Base-by-base conservation (phyloP, 2,797 vertebrate genomes). In the Psittacula echo region DNA sequence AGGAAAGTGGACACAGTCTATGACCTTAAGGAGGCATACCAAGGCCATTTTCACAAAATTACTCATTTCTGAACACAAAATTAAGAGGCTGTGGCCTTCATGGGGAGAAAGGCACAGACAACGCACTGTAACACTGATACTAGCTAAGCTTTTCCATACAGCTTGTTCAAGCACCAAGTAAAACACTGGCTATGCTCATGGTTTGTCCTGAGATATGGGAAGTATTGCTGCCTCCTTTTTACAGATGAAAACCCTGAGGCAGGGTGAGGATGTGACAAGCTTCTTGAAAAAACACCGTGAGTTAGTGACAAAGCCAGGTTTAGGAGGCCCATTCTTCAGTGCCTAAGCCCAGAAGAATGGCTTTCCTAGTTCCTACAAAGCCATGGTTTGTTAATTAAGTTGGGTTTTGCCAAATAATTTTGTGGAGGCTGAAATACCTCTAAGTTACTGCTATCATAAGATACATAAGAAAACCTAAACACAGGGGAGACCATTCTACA, bases 371-470 rank as follows among this genome's bases (percentile, higher is more conserved):
- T 95, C 42, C 39, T 51, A 18, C 32, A 82, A 68, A 68, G 18
- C 21, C 20, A 10, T 6, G 8, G 3, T 24, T 78, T 82, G 13
- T 62, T 70, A 73, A 34, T 81, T 53, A 18, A 15, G 14, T 32
- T 70, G 23, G 51, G 78, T 92, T 95, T 94, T 79, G 47, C 24
- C 67, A 79, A 87, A 82, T 76, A 47, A 11, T 3, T 65, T 61
- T 73, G 68, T 27, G 14, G 29, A 62, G 66, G 26, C 7, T 77
- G 50, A 89, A 90, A 50, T 76, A 26, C 26, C 32, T 48, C 51
- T 4, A 8, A 3, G 1, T 79, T 66, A 44, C 39, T 58, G 12
- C 15, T 61, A 15, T 58, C 16, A 13, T 48, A 54, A 62, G n/a
- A 53, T 29, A 75, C 32, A 32, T 29, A n/a, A 32, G 27, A 79